Evolutionary conservation across 2,113 vertebrate genomes (phyloP), one percentile per base, ranked within the genome.

Genomic region (Daboia siamensis): DNA sequence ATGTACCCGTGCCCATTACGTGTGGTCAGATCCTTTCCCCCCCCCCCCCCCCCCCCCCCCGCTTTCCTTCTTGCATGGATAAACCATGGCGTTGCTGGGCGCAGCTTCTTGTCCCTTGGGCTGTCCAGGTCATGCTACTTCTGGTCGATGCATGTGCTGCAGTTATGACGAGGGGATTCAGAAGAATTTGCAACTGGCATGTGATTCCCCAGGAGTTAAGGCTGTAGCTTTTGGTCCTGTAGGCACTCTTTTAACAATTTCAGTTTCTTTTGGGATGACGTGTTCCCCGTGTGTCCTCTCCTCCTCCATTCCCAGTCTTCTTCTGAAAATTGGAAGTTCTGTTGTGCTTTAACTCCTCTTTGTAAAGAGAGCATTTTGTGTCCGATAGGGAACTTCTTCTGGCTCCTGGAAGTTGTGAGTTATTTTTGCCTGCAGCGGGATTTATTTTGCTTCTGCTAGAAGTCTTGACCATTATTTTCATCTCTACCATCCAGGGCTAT

Each of bases 61-160:
- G 88, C 95, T 97, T 80, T 80, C 17, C 33, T 44, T 80, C 93
- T 94, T 97, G 98, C 98, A 97, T 97, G 97, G 74, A 93, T 96
- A 93, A 89, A 89, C 95, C 93, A 93, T 95, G 94, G 95, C 90
- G 95, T 95, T 96, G 94, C 95, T 93, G 93, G 95, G 94, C 95
- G 93, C 96, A 96, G 93, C 95, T 95, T 92, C 94, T 94, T 92
- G 94, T 95, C 86, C 94, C 91, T 93, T 96, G 91, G 95, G 90
- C 93, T 96, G 96, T 96, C 96, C 95, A 88, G 92, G 91, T 93
- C 93, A 94, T 48, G 0, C 94, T 91, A 90, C 59, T 94, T 92
- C 94, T 94, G 92, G 86, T 95, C 94, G 90, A 90, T 96, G 95
- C 95, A 96, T 94, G 86, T 93, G 10, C 44, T 90, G 69, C 80